Evolutionary conservation across 2,888 invertebrate species (phyloP).

Genomic region (Sphecodes monilicornis): DNA sequence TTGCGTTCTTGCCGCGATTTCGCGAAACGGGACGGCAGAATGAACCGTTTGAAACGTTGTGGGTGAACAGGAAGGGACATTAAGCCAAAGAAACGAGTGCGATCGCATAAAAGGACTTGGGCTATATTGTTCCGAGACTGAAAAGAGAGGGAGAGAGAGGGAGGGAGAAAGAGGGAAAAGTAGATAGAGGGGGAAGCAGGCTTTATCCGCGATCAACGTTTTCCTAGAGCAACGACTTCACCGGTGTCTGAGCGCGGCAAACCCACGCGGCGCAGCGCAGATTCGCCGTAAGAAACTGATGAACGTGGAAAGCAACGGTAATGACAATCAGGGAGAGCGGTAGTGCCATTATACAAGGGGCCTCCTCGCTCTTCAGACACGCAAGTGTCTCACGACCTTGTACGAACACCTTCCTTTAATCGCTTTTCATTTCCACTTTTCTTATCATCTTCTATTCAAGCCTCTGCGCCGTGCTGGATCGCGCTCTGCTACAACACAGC

Average conservation of each 20-base stretch:
- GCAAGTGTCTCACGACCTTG: conserved; percentile 78
- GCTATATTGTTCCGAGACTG: conserved; percentile 52
- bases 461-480: neutral
- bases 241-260: conserved; percentile 45
- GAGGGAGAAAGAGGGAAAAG: neutral
- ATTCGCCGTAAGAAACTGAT: conserved; percentile 58
- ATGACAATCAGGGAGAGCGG: conserved; percentile 78
- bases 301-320: conserved; percentile 77
- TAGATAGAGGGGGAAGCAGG: neutral
- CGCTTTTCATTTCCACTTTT: conserved; percentile 45
- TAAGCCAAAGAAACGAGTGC: conserved; percentile 44
- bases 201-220: conserved; percentile 65
- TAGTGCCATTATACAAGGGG: conserved; percentile 73
- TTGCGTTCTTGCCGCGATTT: conserved; percentile 52
- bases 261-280: conserved; percentile 54
- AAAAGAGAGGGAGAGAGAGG: neutral
- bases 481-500: neutral
- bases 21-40: conserved; percentile 49
- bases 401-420: conserved; percentile 63
- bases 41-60: conserved; percentile 51
- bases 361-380: conserved; percentile 60
- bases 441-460: conserved; percentile 17
- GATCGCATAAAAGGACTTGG: conserved; percentile 52
- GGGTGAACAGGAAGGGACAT: conserved; percentile 54
- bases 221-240: conserved; percentile 38